A percentile compares a stretch with the other conserved stretches of the same genome.
These are phyloP conservation scores for Cyrtodaria siliqua DNA, from an alignment of 2,888 invertebrate genomes.

Conservation along the genomic window DNA sequence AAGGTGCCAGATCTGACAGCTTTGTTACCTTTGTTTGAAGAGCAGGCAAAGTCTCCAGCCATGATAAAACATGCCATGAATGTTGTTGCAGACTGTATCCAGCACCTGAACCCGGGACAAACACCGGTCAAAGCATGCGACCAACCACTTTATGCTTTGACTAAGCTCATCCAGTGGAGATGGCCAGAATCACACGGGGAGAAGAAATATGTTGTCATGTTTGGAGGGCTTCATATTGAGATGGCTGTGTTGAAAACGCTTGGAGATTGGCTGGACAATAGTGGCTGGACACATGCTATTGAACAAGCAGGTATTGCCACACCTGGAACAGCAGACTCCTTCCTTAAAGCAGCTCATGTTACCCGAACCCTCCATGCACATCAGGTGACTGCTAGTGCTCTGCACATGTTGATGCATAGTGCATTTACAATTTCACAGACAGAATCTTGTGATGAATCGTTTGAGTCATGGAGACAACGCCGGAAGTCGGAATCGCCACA, in stretches of 20 bases:
- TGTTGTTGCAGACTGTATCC: conserved; percentile 7
- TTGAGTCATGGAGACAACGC: not conserved
- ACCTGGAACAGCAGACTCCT: conserved; percentile 41
- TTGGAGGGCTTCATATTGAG: conserved; percentile 80
- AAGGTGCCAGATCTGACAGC: not conserved
- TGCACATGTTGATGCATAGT: conserved; percentile 1
- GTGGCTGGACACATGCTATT: conserved; percentile 71
- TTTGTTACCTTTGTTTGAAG: conserved; percentile 32
- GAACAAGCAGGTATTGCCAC: conserved; percentile 35
- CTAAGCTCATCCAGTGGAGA: conserved; percentile 67
- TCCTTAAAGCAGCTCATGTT: conserved; percentile 33
- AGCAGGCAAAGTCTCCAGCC: conserved; percentile 15
- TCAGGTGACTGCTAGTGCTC: too few relatives aligned
- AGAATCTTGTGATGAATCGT: too few relatives aligned
- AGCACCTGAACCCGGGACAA: conserved; percentile 62
- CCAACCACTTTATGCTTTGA: conserved; percentile 71
- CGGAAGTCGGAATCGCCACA: not conserved
- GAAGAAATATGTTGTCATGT: conserved; percentile 69
- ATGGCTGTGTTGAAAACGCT: conserved; percentile 70
- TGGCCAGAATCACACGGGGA: conserved; percentile 67
- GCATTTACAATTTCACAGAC: too few relatives aligned
- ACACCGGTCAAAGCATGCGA: conserved; percentile 63
- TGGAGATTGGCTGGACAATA: conserved; percentile 65
- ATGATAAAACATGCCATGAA: conserved; percentile 23
- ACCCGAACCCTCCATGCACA: too few relatives aligned